phyloP scores from a whole-genome alignment of 1,140 invertebrate species.

The Bombus sylvicola region DNA sequence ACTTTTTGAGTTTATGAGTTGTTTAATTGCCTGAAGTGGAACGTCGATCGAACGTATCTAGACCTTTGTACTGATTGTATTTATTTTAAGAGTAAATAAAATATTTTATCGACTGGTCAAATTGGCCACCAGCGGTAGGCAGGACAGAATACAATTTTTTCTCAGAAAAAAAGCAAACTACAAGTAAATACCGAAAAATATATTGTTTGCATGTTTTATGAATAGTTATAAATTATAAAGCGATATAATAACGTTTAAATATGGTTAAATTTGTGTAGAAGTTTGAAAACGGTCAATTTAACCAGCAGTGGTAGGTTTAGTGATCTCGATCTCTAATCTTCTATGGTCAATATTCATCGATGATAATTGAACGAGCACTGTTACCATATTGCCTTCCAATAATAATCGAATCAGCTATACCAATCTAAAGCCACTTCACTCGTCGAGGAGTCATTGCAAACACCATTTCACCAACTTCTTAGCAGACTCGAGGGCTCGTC shows the following conservation, averaged over 20 bases:
- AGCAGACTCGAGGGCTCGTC: constrained; percentile 24
- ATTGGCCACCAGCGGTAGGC: accelerated
- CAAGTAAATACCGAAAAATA: too few species aligned
- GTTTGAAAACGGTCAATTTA: too few species aligned
- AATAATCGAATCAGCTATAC: constrained; percentile 21
- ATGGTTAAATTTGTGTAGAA: too few species aligned
- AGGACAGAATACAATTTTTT: background rate
- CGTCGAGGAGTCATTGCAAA: constrained; percentile 55
- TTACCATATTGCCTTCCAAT: constrained; percentile 49
- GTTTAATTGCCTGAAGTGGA: background rate
- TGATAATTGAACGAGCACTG: constrained; percentile 53
- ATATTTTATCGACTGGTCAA: too few species aligned
- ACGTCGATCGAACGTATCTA: too few species aligned
- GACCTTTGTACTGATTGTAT: too few species aligned
- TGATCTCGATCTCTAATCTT: background rate
- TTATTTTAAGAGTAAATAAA: too few species aligned
- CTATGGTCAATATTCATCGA: constrained; percentile 41
- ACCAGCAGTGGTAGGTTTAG: too few species aligned
- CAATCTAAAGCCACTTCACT: constrained; percentile 21
- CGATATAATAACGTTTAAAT: too few species aligned
- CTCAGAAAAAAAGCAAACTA: too few species aligned
- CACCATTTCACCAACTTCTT: constrained; percentile 53
- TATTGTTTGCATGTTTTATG: too few species aligned
- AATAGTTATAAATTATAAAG: too few species aligned
- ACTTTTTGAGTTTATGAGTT: background rate